A percentile compares a stretch with the other conserved stretches of the same genome.
phyloP scores from a whole-genome alignment of 2,113 vertebrate species.

The Odocoileus hemionus region DNA sequence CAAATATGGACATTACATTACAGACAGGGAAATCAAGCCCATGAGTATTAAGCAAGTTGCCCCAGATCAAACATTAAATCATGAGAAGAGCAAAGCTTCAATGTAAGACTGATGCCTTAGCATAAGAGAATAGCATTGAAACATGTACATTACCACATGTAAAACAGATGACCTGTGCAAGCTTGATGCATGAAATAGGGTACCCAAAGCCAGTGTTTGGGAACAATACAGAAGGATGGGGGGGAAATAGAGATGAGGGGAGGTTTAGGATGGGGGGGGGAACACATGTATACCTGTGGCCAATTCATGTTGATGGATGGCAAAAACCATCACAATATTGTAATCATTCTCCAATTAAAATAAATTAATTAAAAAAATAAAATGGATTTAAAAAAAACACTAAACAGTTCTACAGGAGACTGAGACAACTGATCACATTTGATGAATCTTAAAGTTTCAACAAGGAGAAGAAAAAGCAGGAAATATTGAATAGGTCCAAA shows the following conservation, averaged over 20 bases:
- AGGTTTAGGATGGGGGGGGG: neutral
- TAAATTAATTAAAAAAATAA: neutral
- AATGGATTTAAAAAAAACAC: neutral
- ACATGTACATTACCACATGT: neutral
- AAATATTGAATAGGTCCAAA: neutral
- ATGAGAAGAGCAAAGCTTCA: neutral
- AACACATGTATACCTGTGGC: neutral
- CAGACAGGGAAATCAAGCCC: neutral
- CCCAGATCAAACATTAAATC: neutral
- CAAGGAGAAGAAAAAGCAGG: neutral
- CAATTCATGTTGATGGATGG: neutral
- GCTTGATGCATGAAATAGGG: neutral
- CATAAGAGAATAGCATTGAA: neutral
- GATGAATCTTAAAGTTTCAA: slow-evolving; percentile 26
- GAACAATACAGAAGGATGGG: neutral
- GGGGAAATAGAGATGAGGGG: fast-evolving
- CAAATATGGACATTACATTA: neutral
- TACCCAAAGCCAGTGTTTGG: neutral
- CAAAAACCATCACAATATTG: neutral
- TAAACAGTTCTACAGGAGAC: neutral
- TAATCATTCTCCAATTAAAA: neutral
- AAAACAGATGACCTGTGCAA: neutral
- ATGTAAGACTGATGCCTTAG: neutral
- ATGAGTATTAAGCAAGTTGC: neutral
- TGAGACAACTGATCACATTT: neutral